Evolutionary conservation across 2,113 vertebrate species (phyloP).

Genomic region (Pongo abelii): DNA sequence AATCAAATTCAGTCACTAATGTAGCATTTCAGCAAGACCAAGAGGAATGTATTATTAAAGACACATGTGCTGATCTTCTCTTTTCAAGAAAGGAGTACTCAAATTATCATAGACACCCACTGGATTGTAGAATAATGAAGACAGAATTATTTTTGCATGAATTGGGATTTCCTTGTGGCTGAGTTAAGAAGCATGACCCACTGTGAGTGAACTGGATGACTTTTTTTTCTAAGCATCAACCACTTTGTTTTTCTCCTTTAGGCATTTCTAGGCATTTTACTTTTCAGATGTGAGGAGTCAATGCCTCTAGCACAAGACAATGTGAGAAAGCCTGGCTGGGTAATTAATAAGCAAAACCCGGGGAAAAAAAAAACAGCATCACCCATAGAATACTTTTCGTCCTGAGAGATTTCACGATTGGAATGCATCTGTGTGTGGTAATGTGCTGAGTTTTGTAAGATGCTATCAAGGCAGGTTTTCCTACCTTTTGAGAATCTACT

Average conservation of each 20-base stretch:
- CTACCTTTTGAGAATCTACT: background rate
- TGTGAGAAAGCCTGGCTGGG: background rate
- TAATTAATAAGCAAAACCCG: background rate
- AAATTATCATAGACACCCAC: background rate
- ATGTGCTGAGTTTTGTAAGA: background rate
- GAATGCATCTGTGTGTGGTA: background rate
- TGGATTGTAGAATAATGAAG: slow-evolving; percentile 35
- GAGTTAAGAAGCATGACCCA: slow-evolving; percentile 49
- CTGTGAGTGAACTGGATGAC: background rate
- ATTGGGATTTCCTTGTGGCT: slow-evolving; percentile 48
- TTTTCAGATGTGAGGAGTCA: background rate
- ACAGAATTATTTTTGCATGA: slow-evolving; percentile 53
- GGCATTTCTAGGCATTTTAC: background rate
- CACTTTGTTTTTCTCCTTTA: slow-evolving; percentile 12
- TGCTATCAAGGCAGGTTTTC: background rate
- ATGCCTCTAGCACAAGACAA: background rate
- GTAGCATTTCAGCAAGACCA: background rate
- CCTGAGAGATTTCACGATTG: background rate
- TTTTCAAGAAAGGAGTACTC: background rate
- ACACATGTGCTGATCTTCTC: background rate
- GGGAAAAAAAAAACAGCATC: background rate
- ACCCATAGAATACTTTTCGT: background rate
- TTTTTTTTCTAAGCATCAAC: background rate
- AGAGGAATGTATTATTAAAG: background rate
- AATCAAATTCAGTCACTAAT: background rate